Conservation (phyloP, 2,888 invertebrate genomes). For the Cheilosia urbana region DNA sequence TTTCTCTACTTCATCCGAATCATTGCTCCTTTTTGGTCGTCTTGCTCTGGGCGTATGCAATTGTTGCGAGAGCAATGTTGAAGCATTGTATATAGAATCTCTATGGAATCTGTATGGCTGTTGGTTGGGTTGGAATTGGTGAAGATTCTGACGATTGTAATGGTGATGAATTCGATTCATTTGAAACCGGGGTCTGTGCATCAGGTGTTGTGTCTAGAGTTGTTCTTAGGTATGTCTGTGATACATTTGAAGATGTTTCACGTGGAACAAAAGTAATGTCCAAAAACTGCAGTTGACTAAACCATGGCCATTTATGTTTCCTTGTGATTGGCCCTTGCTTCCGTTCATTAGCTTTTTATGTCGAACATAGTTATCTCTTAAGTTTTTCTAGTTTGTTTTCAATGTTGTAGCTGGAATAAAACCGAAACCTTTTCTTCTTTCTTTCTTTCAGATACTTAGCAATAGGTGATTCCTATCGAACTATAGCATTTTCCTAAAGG, state of each 20-base stretch:
- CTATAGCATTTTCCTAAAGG: conserved; percentile 13
- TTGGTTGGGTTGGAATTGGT: neutral
- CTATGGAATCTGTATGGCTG: no score
- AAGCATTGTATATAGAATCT: no score
- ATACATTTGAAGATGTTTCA: neutral
- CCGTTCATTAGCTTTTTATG: conserved; percentile 1
- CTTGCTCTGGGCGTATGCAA: neutral
- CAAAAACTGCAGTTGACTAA: conserved; percentile 10
- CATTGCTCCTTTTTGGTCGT: neutral
- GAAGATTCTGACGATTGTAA: neutral
- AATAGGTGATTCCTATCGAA: conserved; percentile 21
- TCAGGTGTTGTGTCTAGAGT: neutral
- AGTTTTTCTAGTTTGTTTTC: conserved; percentile 22
- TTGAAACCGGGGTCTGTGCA: neutral
- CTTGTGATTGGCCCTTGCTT: neutral
- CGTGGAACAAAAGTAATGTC: conserved; percentile 3
- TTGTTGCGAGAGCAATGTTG: neutral
- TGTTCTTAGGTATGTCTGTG: neutral
- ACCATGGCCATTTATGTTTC: conserved; percentile 16
- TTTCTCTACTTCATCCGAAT: neutral
- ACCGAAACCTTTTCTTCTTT: neutral
- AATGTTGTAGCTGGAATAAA: conserved; percentile 5
- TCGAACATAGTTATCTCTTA: conserved; percentile 19
- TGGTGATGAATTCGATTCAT: neutral
- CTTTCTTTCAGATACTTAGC: conserved; percentile 22